Base-by-base conservation (phyloP, 92 coral and sea anemone species). In the Meandrina meandrites region DNA sequence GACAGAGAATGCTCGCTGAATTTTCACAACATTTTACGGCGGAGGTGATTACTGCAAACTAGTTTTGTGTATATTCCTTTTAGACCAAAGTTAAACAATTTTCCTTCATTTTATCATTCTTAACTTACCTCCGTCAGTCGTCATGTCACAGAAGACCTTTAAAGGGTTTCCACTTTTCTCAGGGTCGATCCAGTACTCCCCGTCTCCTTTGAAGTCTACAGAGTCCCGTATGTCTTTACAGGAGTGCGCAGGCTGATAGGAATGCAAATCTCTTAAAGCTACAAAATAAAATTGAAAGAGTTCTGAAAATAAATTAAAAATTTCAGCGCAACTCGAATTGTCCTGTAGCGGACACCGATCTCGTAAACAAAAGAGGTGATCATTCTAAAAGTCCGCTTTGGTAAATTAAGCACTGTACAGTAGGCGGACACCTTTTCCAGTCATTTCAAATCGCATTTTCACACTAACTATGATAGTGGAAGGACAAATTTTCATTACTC, bases 171-270 rank as follows among this genome's bases (percentile, higher is more conserved):
- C 48, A 36, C 45, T 34, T 8, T 69, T 69, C 34, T 69, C 42
- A 69, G 75, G 40, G 75, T 69, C 42, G 75, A 69, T 69, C 75
- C 75, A 69, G 42, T 69, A 69, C 75, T 69, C 75, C 21, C 75
- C 73, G 35, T 67, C 73, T 31, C 35, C 73, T 31, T 17, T 34
- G 45, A 24, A 71, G 76, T 32, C 37, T 32, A 47, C 76, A 31
- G 48, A 71, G 76, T 71, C 76, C 75, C 42, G 75, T 10, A 69
- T 69, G 42, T 69, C 75, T 40, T 69, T 32, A 13, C 75, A 28
- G 21, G 42, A 69, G 18, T 69, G 34, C 2, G 37, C 42, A 31
- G 75, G 42, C 37, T 57, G 64, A 57, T 69, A 40, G 36, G 75
- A 69, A 69, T 34, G 6, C 75, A 69, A 69, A 31, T 28, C 53